These are phyloP conservation scores for Hyperoplus immaculatus DNA, from an alignment of 2,797 vertebrate species.

Conservation along the genomic window DNA sequence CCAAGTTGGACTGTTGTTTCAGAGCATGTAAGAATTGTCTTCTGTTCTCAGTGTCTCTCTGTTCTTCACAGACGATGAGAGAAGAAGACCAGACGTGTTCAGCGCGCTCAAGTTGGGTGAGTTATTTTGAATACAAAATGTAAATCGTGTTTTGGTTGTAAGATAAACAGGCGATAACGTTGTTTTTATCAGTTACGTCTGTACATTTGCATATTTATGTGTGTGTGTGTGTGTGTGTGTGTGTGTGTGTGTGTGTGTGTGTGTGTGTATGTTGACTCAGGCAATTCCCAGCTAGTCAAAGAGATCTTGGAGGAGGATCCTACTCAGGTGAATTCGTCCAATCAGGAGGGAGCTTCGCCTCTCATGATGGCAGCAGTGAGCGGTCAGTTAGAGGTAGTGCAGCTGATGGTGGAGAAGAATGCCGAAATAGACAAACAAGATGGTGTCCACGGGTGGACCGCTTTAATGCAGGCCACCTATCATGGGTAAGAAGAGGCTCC, in stretches of 20 bases:
- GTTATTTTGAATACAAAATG: conserved; percentile 13
- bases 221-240: too few species aligned
- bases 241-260: background rate
- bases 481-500: conserved; percentile 87
- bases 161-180: background rate
- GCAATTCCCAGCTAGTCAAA: conserved; percentile 94
- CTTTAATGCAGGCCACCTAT: conserved; percentile 98
- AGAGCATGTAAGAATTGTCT: background rate
- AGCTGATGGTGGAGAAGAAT: conserved; percentile 94
- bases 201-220: background rate
- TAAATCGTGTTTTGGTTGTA: background rate
- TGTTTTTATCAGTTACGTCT: background rate
- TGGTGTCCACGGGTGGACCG: conserved; percentile 95
- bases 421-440: conserved; percentile 95
- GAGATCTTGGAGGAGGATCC: conserved; percentile 95
- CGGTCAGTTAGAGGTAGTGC: conserved; percentile 93
- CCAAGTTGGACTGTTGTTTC: conserved; percentile 28
- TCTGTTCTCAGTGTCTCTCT: conserved; percentile 35
- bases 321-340: conserved; percentile 92
- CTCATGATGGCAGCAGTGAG: conserved; percentile 97
- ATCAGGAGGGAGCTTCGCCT: conserved; percentile 94
- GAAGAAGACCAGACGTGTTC: conserved; percentile 94
- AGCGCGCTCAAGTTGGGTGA: conserved; percentile 95
- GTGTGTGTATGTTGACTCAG: conserved; percentile 69
- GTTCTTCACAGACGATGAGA: conserved; percentile 86